Base-by-base conservation (phyloP, 2,888 invertebrate genomes). In the Chironomus riparius region DNA sequence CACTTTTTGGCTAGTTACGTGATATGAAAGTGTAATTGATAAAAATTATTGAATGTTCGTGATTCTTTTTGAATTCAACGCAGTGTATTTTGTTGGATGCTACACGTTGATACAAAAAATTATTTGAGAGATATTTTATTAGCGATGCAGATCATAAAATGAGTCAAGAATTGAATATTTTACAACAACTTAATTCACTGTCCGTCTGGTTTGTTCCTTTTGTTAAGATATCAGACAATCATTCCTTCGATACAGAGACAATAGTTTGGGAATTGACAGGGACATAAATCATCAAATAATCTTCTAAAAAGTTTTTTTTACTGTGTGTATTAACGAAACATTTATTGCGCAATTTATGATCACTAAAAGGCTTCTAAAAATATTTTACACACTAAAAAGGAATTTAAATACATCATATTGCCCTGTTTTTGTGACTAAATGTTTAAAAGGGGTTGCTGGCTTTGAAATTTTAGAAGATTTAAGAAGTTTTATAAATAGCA, bases 271-370 rank as follows among this genome's bases (percentile, higher is more conserved):
- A 56, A 56, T 56, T 56, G 56, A 56, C 56, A 18, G 56, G 18
- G 15, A 56, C 71, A 71, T 71, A 72, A 47, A 72, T 72, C 72
- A 72, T 72, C 48, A 61, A 28, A 61, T 62, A 68, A 68, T 68
- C 38, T 68, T 47, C 47, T 68, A 47, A 69, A 69, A 61, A 72
- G n/a, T n/a, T n/a, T n/a, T 6, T 50, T 62, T 18, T 62, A 56
- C 13, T 50, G 56, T 18, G 21, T 71, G 71, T 71, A 72, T 72
- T 72, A 72, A 72, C 72, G 72, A 50, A 62, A 62, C 47, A 61
- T 72, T 72, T 72, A 72, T 72, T 72, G 72, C 38, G 72, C 72
- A 72, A 72, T 61, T 72, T 72, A 72, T 62, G 72, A 72, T 62
- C 62, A 62, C 38, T 22, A 50, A 56, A 24, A 71, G 28, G 65